phyloP scores from a whole-genome alignment of 2,797 vertebrate genomes.

The Delichon dasypus region DNA sequence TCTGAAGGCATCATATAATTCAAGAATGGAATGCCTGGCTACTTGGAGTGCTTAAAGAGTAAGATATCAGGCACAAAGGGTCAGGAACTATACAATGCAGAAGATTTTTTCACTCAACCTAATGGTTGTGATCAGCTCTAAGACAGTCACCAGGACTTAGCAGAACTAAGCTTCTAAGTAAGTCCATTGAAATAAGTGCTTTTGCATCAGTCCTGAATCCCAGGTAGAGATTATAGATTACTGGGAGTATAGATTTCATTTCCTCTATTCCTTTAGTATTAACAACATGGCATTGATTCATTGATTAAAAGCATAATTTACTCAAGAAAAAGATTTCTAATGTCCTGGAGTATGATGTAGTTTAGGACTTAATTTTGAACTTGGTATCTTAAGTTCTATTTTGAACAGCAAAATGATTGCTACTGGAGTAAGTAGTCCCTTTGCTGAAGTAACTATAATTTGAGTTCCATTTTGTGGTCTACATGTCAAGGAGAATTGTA shows the following conservation, averaged over 20 bases:
- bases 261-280: background rate
- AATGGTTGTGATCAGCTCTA: background rate
- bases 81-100: background rate
- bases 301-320: background rate
- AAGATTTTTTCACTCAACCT: background rate
- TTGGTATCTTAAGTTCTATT: background rate
- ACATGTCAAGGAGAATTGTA: background rate
- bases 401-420: background rate
- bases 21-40: background rate
- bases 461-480: background rate
- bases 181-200: background rate
- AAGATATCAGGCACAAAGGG: rapidly evolving
- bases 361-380: background rate
- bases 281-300: background rate
- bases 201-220: background rate
- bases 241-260: background rate
- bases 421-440: background rate
- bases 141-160: background rate
- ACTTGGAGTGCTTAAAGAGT: background rate
- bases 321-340: background rate
- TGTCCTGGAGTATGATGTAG: background rate
- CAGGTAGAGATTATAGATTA: background rate
- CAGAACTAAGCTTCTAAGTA: background rate
- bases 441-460: background rate
- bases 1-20: background rate